Evolutionary conservation across 2,888 invertebrate genomes (phyloP), one percentile per base, ranked within the genome.

Genomic region (Pasiphila rectangulata): DNA sequence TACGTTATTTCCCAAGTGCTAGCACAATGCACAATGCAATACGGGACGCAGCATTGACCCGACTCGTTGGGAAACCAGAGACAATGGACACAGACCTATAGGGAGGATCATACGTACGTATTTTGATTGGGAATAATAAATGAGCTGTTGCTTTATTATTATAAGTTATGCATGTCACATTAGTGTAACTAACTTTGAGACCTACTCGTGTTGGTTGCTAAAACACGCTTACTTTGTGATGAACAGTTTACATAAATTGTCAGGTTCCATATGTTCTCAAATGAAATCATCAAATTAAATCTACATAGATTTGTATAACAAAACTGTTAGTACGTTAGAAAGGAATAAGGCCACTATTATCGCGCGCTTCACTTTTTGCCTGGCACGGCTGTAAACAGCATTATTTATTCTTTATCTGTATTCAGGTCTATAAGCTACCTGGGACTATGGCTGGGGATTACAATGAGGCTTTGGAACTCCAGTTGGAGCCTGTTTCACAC

Each of bases 321-420:
- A n/a, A n/a, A n/a, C n/a, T n/a, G n/a, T n/a, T n/a, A n/a, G n/a
- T n/a, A n/a, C n/a, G n/a, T n/a, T n/a, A n/a, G n/a, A n/a, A n/a
- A n/a, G n/a, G n/a, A n/a, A n/a, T n/a, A n/a, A n/a, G n/a, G 4
- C 27, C 13, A 27, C 13, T 17, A 17, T 3, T 5, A 6, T 7
- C 13, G 12, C 27, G 27, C 27, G 4, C 13, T 27, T 30, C 21
- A 15, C 13, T 29, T 42, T 42, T 34, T 35, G 19, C 21, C 15
- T 12, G 15, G 9, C 16, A 13, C 2, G 19, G 12, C 30, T 9
- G 23, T 38, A 25, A 32, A 45, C 24, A 2, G 17, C 13, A 34
- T 46, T 34, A 20, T 46, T 24, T 38, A 15, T 21, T 49, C 35
- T 30, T 12, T 15, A 51, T 56, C 54, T 37, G 49, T 53, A 56